Percentiles rank a stretch among this genome's conserved stretches.
Conservation (phyloP, 1,140 invertebrate genomes). For the Helicoverpa armigera region DNA sequence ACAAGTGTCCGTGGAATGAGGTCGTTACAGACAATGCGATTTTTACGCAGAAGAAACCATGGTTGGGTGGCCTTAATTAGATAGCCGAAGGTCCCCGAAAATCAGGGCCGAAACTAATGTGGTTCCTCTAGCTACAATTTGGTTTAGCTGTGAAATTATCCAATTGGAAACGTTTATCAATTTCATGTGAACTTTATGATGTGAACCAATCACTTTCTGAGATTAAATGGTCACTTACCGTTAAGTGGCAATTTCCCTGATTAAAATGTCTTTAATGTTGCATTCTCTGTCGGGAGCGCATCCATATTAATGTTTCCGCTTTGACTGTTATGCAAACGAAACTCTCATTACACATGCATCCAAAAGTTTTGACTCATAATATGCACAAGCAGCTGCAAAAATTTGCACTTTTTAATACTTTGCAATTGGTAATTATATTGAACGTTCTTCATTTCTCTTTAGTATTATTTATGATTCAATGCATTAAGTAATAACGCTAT, state of each 20-base stretch:
- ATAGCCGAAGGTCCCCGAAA: constrained; percentile 39
- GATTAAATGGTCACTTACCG: too few species aligned
- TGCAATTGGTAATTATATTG: neutral
- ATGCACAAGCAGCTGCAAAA: neutral
- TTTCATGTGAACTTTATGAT: too few species aligned
- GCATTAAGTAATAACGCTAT: too few species aligned
- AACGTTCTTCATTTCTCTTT: too few species aligned
- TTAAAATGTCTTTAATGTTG: neutral
- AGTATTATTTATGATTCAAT: too few species aligned
- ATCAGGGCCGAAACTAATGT: constrained; percentile 27
- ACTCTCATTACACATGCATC: neutral
- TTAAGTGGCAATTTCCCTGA: too few species aligned
- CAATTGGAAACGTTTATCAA: neutral
- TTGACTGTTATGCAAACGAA: constrained; percentile 10
- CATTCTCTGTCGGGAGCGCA: neutral
- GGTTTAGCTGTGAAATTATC: constrained; percentile 42
- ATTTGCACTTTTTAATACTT: neutral
- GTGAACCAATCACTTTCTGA: too few species aligned
- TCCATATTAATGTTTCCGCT: neutral
- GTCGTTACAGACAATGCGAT: constrained; percentile 46
- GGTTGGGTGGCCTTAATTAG: constrained; percentile 40
- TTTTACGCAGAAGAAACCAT: constrained; percentile 38
- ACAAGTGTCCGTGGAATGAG: constrained; percentile 45
- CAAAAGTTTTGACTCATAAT: constrained; percentile 6
- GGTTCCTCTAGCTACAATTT: constrained; percentile 20